These are phyloP conservation scores for Ianthella basta DNA, from an alignment of 37 sponge, comb jelly and placozoan genomes.

Conservation along the genomic window DNA sequence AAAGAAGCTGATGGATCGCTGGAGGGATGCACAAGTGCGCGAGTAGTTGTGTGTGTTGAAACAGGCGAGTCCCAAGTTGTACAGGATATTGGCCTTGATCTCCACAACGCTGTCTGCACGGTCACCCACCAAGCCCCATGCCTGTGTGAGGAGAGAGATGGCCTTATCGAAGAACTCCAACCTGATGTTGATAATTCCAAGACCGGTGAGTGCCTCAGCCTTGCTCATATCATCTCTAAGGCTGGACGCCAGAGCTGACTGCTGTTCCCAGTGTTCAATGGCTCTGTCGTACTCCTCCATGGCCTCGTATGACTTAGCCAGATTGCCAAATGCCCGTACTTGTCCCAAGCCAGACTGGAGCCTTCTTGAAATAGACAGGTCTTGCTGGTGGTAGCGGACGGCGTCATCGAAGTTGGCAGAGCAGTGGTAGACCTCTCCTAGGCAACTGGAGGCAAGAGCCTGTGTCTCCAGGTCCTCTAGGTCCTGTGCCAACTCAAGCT, in stretches of 20 bases:
- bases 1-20: constrained; percentile 74
- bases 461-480: constrained; percentile 72
- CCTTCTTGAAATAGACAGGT: constrained; percentile 61
- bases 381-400: constrained; percentile 73
- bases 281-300: constrained; percentile 84
- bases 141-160: constrained; percentile 78
- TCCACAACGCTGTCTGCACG: constrained; percentile 47
- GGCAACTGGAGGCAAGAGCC: constrained; percentile 76
- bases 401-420: constrained; percentile 79
- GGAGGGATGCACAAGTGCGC: constrained; percentile 63
- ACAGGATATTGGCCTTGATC: constrained; percentile 84
- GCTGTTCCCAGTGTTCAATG: constrained; percentile 72
- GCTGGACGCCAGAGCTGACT: constrained; percentile 61
- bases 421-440: constrained; percentile 82
- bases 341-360: constrained; percentile 66
- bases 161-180: constrained; percentile 61
- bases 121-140: constrained; percentile 62
- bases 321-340: constrained; percentile 76
- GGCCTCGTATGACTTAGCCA: constrained; percentile 79
- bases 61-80: constrained; percentile 85
- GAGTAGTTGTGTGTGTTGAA: constrained; percentile 71
- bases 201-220: constrained; percentile 73
- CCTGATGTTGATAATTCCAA: constrained; percentile 81
- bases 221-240: constrained; percentile 56
- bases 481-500: constrained; percentile 63